Evolutionary conservation across 2,888 invertebrate species (phyloP), one percentile per base, ranked within the genome.

Genomic region (Philopedon plagiatum): DNA sequence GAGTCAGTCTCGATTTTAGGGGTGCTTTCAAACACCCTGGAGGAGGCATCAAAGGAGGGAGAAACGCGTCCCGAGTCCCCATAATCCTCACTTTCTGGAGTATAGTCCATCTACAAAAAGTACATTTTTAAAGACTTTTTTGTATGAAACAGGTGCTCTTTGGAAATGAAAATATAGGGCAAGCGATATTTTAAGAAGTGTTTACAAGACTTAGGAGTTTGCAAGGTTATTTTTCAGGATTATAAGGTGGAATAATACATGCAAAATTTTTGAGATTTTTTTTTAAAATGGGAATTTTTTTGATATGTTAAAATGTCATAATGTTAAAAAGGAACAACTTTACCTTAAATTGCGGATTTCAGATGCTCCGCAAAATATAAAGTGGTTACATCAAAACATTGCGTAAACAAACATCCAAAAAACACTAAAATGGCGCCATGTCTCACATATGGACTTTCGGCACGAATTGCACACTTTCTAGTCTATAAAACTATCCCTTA

Each of bases 21-120:
- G 18, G 80, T 78, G 51, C 78, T 78, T 62, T 77, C 77, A 32
- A 69, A 77, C 5, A 77, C 5, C 19, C 62, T 66, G 18, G 73
- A 60, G 39, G 75, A 64, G 32, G 67, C 15, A 44, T 76, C 69
- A 58, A 77, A 73, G 13, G 54, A 54, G 9, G 68, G n/a, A 9
- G 62, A 67, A 19, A 60, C 26, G 13, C 49, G 46, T 1, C 32
- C 29, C 2, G 51, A 23, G 26, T 41, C 56, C 7, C 29, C 56
- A 44, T 15, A 64, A 37, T 60, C 58, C 21, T 66, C 54, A 41
- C 46, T 19, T 37, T 44, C 34, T 64, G 63, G 57, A 19, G 41
- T 65, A 18, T 9, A 67, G 18, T 68, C 62, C 68, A 68, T 68
- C 68, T 68, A 15, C 18, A 34, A 37, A 34, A 51, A 51, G 13